These are phyloP conservation scores for Drosophila busckii DNA, from an alignment of 1,140 invertebrate genomes.

Conservation along the genomic window DNA sequence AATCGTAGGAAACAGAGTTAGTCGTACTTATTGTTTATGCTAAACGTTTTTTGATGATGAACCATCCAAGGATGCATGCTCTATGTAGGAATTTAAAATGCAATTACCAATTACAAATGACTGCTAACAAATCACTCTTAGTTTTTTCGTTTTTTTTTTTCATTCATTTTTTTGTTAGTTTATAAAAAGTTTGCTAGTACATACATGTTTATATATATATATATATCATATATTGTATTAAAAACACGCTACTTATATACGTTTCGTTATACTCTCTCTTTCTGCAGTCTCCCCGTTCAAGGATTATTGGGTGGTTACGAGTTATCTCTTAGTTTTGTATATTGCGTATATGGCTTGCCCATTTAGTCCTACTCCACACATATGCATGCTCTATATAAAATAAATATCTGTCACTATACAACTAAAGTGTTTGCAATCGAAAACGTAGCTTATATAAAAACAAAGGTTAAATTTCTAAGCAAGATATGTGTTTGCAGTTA, in stretches of 20 bases:
- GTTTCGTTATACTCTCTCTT: conserved; percentile 39
- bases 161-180: conserved; percentile 30
- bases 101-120: conserved; percentile 42
- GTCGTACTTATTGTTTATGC: conserved; percentile 70
- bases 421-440: too few relatives aligned
- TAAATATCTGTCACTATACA: conserved; percentile 4
- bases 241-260: conserved; percentile 62
- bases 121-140: conserved; percentile 70
- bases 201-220: conserved; percentile 38
- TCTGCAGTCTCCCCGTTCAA: conserved; percentile 73
- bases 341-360: conserved; percentile 50
- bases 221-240: conserved; percentile 54
- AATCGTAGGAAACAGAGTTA: conserved; percentile 75
- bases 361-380: conserved; percentile 39
- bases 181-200: conserved; percentile 71
- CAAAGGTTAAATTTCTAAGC: too few relatives aligned
- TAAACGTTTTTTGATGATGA: conserved; percentile 36
- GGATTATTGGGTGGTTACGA: conserved; percentile 74
- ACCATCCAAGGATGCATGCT: conserved; percentile 33
- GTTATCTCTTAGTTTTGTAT: conserved; percentile 69
- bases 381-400: conserved; percentile 16
- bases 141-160: conserved; percentile 26
- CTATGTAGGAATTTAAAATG: conserved; percentile 59
- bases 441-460: too few relatives aligned
- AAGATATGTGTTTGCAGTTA: conserved; percentile 50